These are phyloP conservation scores for Clarias batrachus DNA, from an alignment of 2,113 vertebrate species.

Conservation along the genomic window DNA sequence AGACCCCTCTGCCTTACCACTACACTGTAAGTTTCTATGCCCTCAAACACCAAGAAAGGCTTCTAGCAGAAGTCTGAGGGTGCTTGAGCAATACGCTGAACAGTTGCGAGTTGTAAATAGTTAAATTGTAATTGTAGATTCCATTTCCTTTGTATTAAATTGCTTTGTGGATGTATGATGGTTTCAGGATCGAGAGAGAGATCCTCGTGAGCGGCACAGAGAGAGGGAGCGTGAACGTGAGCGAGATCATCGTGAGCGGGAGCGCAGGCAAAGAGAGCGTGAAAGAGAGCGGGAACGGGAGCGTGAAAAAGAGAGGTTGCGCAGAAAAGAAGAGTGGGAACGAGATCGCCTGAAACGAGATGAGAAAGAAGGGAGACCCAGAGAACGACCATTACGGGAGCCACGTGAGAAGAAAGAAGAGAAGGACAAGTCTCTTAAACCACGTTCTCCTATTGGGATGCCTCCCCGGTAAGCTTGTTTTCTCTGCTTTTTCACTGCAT, in stretches of 20 bases:
- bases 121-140: background rate
- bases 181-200: slow-evolving; percentile 79
- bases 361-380: slow-evolving; percentile 84
- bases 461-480: slow-evolving; percentile 74
- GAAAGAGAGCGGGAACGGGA: slow-evolving; percentile 85
- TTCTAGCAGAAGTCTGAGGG: background rate
- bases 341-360: slow-evolving; percentile 83
- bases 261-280: slow-evolving; percentile 81
- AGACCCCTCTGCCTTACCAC: slow-evolving; percentile 85
- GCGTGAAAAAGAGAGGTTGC: slow-evolving; percentile 84
- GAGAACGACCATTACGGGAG: slow-evolving; percentile 83
- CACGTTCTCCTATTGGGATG: slow-evolving; percentile 77
- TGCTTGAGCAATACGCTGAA: background rate
- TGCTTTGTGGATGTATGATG: background rate
- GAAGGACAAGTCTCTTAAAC: slow-evolving; percentile 82
- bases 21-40: slow-evolving; percentile 79
- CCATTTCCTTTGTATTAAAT: background rate
- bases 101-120: background rate
- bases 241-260: slow-evolving; percentile 77
- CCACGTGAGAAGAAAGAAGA: slow-evolving; percentile 89
- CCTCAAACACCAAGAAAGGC: background rate
- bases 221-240: slow-evolving; percentile 83
- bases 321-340: slow-evolving; percentile 88
- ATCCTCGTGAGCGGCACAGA: slow-evolving; percentile 72
- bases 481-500: background rate